Base-by-base conservation (phyloP, 92 coral and sea anemone species). In the Epizoanthus scotinus region DNA sequence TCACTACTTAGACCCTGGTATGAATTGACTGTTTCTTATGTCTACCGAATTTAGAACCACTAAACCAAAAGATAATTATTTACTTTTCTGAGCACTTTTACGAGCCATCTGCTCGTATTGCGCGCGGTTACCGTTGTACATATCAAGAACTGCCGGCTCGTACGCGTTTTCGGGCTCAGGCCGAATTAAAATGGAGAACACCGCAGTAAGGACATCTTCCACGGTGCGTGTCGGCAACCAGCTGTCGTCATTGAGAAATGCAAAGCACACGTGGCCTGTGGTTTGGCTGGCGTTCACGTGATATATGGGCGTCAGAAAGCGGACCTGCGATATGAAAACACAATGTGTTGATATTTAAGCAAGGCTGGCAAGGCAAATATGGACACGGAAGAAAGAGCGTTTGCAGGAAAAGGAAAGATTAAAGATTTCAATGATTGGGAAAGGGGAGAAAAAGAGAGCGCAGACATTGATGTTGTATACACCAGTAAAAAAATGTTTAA, bases 201-300 rank as follows among this genome's bases (percentile, higher is more conserved):
- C 82, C 5, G 86, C 97, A 25, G 90, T 86, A 31, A 92, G 70
- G 29, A 92, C 92, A 49, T 92, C 94, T 42, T 75, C 86, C 6
- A 92, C 77, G 53, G 85, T 86, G 20, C 89, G 85, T 6, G 97
- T 92, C 69, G 97, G 97, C 54, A 90, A 31, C 97, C 97, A 92
- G 79, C 83, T 83, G 19, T 87, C 94, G 42, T 75, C 84, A 18
- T 63, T 34, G 24, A 90, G 67, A 42, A 87, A 87, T 40, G 94
- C 94, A 15, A 92, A 78, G 66, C 94, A 92, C 81, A 92, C 94
- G 36, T 92, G 90, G 8, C 97, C 97, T 15, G 97, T 87, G 10
- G 87, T 20, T n/a, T 84, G 89, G 26, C 84, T 79, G 8, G 90
- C 93, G 79, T 92, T 92, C 73, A 92, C 53, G 85, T 92, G 97